These are phyloP conservation scores for Pangasius djambal DNA, from an alignment of 2,797 vertebrate genomes.

Conservation along the genomic window DNA sequence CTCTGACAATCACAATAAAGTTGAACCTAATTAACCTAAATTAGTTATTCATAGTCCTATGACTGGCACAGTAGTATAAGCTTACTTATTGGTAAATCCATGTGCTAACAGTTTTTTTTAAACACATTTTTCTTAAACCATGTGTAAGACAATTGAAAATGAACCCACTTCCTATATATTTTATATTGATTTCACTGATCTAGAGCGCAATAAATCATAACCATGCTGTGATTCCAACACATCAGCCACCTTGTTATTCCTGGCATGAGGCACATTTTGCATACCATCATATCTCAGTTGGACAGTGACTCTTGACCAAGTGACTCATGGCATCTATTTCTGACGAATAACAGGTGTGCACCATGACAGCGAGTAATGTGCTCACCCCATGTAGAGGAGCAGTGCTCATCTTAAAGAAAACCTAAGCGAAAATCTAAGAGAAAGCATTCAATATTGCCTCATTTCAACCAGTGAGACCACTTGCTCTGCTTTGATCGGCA, in stretches of 20 bases:
- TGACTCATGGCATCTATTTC: conserved; percentile 28
- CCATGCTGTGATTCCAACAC: conserved; percentile 7
- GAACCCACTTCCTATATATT: background rate
- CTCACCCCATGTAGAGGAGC: background rate
- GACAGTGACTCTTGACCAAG: background rate
- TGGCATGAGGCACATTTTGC: background rate
- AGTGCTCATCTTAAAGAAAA: background rate
- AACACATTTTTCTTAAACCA: background rate
- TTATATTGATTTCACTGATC: background rate
- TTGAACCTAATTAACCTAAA: too few relatives aligned
- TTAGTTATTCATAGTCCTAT: background rate
- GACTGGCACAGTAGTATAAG: background rate
- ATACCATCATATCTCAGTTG: background rate
- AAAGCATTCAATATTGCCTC: background rate
- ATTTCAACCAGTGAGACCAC: background rate
- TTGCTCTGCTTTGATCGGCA: conserved; percentile 1
- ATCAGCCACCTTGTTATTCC: background rate
- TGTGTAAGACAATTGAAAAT: background rate
- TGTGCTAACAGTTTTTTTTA: background rate
- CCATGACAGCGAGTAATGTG: background rate
- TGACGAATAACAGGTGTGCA: conserved; percentile 22
- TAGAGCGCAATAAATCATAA: background rate
- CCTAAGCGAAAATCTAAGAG: background rate
- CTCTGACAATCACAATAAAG: too few relatives aligned
- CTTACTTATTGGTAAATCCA: background rate